Conservation (phyloP, 2,888 invertebrate genomes). For the Bursaphelenchus okinawaensis region DNA sequence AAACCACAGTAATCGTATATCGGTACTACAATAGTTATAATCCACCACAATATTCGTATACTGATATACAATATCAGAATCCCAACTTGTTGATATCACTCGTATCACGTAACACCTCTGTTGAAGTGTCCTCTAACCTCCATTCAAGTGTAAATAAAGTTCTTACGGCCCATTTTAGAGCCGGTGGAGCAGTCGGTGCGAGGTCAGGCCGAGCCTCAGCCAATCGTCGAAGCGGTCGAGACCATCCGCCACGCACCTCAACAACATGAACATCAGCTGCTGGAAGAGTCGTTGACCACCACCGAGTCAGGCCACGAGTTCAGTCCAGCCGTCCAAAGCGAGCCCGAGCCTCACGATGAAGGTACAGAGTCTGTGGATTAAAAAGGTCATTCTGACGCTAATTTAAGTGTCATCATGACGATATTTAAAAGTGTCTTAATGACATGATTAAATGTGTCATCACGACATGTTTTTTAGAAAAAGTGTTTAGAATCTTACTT, state of each 20-base stretch:
- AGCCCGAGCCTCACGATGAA: constrained; percentile 16
- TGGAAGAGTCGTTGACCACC: not conserved
- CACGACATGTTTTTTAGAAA: too few species aligned
- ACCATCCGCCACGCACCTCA: not conserved
- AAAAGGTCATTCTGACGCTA: not conserved
- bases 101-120: too few species aligned
- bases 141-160: too few species aligned
- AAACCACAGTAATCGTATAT: too few species aligned
- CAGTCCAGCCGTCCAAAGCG: constrained; percentile 11
- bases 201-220: constrained; percentile 2
- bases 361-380: constrained; percentile 16
- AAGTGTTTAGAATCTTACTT: too few species aligned
- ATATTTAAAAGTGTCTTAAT: not conserved
- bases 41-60: too few species aligned
- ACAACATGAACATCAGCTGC: not conserved
- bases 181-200: not conserved
- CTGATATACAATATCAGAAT: too few species aligned
- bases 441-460: not conserved
- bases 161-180: not conserved
- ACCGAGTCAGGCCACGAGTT: constrained; percentile 11
- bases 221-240: not conserved
- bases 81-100: too few species aligned
- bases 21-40: too few species aligned
- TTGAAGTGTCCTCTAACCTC: too few species aligned
- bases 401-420: not conserved